phyloP scores from a whole-genome alignment of 2,797 vertebrate genomes.

The Halcyon smyrnensis region DNA sequence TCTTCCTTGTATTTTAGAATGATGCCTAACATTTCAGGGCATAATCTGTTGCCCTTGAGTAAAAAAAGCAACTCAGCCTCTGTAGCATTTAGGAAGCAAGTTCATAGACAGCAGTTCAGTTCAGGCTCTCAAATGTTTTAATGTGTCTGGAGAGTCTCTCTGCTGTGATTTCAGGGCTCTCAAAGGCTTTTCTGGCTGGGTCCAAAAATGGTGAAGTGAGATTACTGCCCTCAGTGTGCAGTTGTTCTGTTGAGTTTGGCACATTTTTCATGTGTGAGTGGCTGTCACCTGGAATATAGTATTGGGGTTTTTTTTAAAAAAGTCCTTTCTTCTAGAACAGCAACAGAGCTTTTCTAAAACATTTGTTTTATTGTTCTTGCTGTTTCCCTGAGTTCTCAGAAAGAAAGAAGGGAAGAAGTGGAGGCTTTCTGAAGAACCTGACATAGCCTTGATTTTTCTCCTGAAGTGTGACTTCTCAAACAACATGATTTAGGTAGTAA shows the following conservation, averaged over 20 bases:
- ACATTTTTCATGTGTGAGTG: background rate
- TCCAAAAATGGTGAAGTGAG: background rate
- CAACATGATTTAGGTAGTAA: background rate
- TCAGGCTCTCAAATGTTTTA: background rate
- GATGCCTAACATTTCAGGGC: background rate
- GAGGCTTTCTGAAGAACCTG: conserved; percentile 23
- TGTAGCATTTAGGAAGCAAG: background rate
- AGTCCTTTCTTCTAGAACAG: background rate
- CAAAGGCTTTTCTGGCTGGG: background rate
- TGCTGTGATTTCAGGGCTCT: background rate
- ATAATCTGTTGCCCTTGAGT: background rate
- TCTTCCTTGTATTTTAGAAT: background rate
- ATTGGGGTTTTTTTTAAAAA: background rate
- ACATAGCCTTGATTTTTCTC: background rate
- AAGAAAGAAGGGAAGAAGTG: background rate
- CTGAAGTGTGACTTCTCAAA: conserved; percentile 10
- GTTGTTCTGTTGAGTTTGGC: background rate
- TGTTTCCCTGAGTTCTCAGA: conserved; percentile 17
- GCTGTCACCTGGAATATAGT: background rate
- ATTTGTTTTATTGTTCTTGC: background rate
- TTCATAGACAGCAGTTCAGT: background rate
- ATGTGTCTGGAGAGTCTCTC: background rate
- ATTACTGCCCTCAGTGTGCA: background rate
- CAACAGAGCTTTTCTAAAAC: conserved; percentile 7
- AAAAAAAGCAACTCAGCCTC: background rate